Conservation (phyloP, 2,888 invertebrate genomes). For the Tromatobia lineatoria region DNA sequence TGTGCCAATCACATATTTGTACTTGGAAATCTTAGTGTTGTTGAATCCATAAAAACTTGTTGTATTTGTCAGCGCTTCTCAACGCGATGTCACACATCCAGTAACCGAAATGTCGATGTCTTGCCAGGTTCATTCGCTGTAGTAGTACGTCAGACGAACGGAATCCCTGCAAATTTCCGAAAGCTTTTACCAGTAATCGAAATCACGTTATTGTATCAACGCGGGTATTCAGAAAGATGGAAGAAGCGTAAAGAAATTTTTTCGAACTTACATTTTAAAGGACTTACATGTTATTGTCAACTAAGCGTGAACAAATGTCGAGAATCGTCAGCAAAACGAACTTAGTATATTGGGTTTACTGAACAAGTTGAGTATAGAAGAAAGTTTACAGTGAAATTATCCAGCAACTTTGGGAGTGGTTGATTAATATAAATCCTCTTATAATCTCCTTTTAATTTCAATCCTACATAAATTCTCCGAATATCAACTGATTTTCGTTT, state of each 20-base stretch:
- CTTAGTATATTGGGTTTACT: neutral
- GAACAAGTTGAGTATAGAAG: neutral
- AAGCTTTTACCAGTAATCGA: neutral
- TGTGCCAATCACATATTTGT: neutral
- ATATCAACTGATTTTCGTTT: neutral
- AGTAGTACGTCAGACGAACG: neutral
- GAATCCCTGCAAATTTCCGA: neutral
- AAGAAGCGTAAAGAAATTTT: neutral
- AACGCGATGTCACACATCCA: neutral
- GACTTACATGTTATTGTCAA: neutral
- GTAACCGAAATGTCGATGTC: neutral
- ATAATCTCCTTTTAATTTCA: neutral
- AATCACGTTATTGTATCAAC: neutral
- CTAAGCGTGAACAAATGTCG: constrained; percentile 1
- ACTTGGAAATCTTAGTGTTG: neutral
- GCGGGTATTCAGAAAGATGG: neutral
- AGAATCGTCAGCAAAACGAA: neutral
- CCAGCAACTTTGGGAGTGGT: neutral
- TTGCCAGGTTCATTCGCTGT: neutral
- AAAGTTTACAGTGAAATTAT: neutral
- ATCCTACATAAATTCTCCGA: too few species aligned
- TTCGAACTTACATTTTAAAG: neutral
- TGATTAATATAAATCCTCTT: neutral
- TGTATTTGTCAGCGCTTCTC: neutral
- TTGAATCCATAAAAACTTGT: neutral